Evolutionary conservation across 2,113 vertebrate species (phyloP).

Genomic region (Leuciscus idus): DNA sequence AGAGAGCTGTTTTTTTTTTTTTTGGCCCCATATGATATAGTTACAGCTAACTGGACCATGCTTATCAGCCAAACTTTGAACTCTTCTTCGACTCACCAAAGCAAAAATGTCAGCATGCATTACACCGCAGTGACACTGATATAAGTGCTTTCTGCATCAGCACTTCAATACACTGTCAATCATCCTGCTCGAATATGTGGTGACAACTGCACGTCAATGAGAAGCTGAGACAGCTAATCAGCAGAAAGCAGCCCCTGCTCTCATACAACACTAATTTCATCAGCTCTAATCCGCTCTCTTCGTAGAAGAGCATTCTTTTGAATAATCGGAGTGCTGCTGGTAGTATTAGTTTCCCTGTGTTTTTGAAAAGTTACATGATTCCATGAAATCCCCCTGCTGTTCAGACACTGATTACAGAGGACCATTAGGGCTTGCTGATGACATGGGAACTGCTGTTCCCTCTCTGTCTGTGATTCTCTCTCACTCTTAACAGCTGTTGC

Average conservation of each 20-base stretch:
- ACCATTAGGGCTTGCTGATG: conserved; percentile 32
- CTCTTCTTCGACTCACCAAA: neutral
- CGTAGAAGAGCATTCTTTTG: neutral
- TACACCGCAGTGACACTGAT: neutral
- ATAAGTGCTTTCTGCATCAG: conserved; percentile 25
- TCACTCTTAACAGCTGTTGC: conserved; percentile 15
- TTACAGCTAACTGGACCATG: neutral
- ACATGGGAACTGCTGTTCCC: conserved; percentile 33
- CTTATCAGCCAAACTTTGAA: conserved; percentile 9
- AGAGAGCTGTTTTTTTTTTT: neutral
- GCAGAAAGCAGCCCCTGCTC: neutral
- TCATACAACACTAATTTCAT: conserved; percentile 10
- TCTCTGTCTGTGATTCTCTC: conserved; percentile 26
- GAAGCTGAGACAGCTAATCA: conserved; percentile 1
- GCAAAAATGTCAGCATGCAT: conserved; percentile 12
- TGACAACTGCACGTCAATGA: neutral
- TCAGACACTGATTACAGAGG: conserved; percentile 31
- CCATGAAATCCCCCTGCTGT: conserved; percentile 29
- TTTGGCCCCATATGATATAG: neutral
- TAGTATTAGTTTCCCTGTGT: neutral
- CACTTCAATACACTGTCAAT: conserved; percentile 21
- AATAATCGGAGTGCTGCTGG: neutral
- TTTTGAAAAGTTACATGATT: conserved; percentile 28
- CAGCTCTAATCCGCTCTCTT: conserved; percentile 8
- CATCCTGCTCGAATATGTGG: neutral